Evolutionary conservation across 1,140 invertebrate genomes (phyloP).

Genomic region (Ganaspis sp.): DNA sequence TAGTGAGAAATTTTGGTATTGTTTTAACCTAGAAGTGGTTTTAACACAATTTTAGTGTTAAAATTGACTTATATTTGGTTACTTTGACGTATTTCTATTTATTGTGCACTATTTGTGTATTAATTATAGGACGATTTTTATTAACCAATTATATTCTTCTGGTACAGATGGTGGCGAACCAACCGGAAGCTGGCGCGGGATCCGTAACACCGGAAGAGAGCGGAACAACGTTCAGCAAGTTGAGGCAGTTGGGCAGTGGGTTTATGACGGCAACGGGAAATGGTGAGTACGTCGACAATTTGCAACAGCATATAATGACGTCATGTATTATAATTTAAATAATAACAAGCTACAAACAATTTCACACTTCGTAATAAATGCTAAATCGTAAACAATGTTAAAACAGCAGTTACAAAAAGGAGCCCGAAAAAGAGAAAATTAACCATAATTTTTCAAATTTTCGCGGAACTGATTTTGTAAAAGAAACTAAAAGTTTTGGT

Average conservation of each 20-base stretch:
- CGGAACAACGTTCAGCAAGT: conserved; percentile 85
- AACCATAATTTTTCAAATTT: background rate
- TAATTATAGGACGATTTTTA: conserved; percentile 4
- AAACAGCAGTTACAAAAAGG: too few species aligned
- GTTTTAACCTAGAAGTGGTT: too few species aligned
- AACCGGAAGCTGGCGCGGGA: conserved; percentile 79
- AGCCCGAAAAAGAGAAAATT: too few species aligned
- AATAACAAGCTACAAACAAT: background rate
- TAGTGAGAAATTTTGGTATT: too few species aligned
- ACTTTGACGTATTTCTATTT: too few species aligned
- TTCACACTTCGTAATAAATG: background rate
- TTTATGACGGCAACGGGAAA: conserved; percentile 88
- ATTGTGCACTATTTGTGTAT: too few species aligned
- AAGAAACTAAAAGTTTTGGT: too few species aligned
- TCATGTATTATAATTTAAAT: background rate
- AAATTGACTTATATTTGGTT: background rate
- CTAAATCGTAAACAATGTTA: too few species aligned
- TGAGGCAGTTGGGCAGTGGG: conserved; percentile 87
- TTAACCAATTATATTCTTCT: conserved; percentile 31
- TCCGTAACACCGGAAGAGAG: conserved; percentile 77
- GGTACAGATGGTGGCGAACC: conserved; percentile 85
- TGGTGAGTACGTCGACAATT: conserved; percentile 76
- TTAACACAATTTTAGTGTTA: too few species aligned
- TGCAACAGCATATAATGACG: background rate
- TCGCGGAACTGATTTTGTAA: too few species aligned